Base-by-base conservation (phyloP, 1,140 invertebrate genomes). In the Euschistus heros region DNA sequence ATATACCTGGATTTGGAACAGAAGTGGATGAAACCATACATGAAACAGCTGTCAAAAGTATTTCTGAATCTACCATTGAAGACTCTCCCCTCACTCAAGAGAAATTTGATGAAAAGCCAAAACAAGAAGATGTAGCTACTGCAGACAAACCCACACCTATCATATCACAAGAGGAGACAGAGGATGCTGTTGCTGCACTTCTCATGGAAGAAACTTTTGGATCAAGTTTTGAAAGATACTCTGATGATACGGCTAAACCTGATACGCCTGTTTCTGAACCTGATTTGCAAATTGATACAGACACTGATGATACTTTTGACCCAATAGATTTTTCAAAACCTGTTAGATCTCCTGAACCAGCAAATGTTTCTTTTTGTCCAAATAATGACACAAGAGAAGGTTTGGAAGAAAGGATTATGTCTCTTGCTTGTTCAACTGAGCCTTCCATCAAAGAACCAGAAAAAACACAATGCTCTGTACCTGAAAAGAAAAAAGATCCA, bases 111-210 rank as follows among this genome's bases (percentile, higher is more conserved):
- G 42, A 54, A 67, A 70, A 80, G 80, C 72, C 68, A 72, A 69
- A 67, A 68, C 37, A 42, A 6, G 71, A 62, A 50, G 72, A 70
- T 72, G 73, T 74, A 30, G 74, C 75, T 0, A 73, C 84, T 70
- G 86, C 86, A 67, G 87, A 91, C 67, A 91, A 91, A 71, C 86
- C 87, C 0, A 79, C 89, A 50, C 86, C 89, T 0, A 81, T 89
- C 0, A 93, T 93, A 69, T 93, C 90, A 0, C 90, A 93, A 76
- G 91, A 93, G 77, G 91, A 94, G 77, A 94, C 91, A 0, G 90
- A 91, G 72, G 91, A 92, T 75, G 91, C 91, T 0, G 91, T 94
- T 0, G 91, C 91, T 2, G 91, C 90, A 8, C 74, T 94, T 6
- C 74, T 93, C 24, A 67, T 70, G 62, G 88, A 87, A 42, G 89